Base-by-base conservation (phyloP, 2,888 invertebrate species). In the Melanchra persicariae region DNA sequence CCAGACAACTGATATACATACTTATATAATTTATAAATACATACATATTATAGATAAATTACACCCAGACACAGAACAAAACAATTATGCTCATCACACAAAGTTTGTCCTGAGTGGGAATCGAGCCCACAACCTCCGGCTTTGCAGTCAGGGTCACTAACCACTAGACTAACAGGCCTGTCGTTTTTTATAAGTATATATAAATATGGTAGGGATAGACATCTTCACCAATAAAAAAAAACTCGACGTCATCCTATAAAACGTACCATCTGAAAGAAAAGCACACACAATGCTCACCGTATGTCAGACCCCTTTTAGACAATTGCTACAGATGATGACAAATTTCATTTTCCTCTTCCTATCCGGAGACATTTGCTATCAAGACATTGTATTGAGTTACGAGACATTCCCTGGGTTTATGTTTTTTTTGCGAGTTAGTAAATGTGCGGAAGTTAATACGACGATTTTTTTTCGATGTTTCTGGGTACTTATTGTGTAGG, bases 251-350 rank as follows among this genome's bases (percentile, higher is more conserved):
- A n/a, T 12, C 19, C 22, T 5, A n/a, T 26, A 24, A 52, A 76
- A 57, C 34, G 34, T n/a, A 55, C 47, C n/a, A 19, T 51, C 34
- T 22, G 19, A 34, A 49, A 54, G 15, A 40, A 62, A 70, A 54
- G 26, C 30, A 57, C 26, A 54, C 26, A 62, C 59, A 30, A 26
- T 19, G 19, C 60, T 55, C 37, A 24, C 47, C 17, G 52, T 49
- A 51, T 19, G 70, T 74, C 78, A 67, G 19, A 47, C 24, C 43
- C 60, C 54, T 76, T 84, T 85, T 70, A 78, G 68, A 71, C 72
- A 78, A 78, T 73, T 85, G 83, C 40, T 58, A 69, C 68, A 63
- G 69, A 79, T 85, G 83, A 82, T 77, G 74, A 83, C 74, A 85
- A 83, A 83, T 85, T 85, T 74, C 55, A 83, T 83, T 83, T 83